Evolutionary conservation across 2,888 invertebrate species (phyloP).

Genomic region (Diarsia brunnea): DNA sequence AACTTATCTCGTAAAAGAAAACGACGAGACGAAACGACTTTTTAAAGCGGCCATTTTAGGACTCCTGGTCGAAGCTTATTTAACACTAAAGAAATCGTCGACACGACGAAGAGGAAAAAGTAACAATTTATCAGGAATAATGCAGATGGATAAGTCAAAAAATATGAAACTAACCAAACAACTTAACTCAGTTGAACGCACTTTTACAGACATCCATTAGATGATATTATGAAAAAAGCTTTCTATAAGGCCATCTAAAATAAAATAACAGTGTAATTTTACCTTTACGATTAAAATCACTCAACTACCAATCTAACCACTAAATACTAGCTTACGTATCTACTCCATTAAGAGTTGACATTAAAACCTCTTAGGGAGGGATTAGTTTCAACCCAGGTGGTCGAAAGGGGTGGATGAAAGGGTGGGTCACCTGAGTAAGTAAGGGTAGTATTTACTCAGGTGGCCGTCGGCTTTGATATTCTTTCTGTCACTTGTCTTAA

Average conservation of each 20-base stretch:
- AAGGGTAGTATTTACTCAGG: too few relatives aligned
- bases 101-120: too few relatives aligned
- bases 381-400: slow-evolving; percentile 44
- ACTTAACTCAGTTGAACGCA: background rate
- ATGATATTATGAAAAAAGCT: background rate
- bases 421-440: slow-evolving; percentile 47
- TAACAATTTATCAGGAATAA: too few relatives aligned
- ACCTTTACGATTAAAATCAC: slow-evolving; percentile 26
- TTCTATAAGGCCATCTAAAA: background rate
- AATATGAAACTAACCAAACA: background rate
- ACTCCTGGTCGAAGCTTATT: too few relatives aligned
- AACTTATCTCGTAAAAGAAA: too few relatives aligned
- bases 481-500: slow-evolving; percentile 59
- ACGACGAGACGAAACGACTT: too few relatives aligned
- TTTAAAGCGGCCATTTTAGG: too few relatives aligned
- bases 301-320: slow-evolving; percentile 26
- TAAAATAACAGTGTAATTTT: background rate
- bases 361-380: slow-evolving; percentile 41
- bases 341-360: slow-evolving; percentile 47
- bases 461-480: slow-evolving; percentile 52
- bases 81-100: too few relatives aligned
- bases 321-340: slow-evolving; percentile 25
- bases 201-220: background rate
- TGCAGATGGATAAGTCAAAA: background rate
- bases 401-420: slow-evolving; percentile 28